A percentile compares a stretch with the other conserved stretches of the same genome.
Conservation (phyloP, 37 sponge, comb jelly and placozoan genomes). For the Beroe forskalii region DNA sequence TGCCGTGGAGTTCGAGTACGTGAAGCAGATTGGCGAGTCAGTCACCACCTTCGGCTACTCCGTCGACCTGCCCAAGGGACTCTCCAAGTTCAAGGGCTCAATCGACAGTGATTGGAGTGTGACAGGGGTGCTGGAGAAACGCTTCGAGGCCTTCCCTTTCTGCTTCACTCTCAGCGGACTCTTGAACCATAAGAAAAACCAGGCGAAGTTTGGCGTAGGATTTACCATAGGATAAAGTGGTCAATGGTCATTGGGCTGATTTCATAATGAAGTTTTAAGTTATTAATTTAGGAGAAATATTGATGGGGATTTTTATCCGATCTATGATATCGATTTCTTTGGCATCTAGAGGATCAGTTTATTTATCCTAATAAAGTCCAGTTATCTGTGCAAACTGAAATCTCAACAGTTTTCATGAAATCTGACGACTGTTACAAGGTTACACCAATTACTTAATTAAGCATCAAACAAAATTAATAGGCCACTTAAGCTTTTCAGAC, state of each 20-base stretch:
- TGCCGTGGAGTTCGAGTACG: conserved; percentile 63
- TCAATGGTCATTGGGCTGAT: not conserved
- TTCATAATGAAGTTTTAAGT: conserved; percentile 2
- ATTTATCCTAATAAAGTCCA: no score
- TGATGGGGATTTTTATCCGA: no score
- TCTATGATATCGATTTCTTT: no score
- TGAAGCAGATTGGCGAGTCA: conserved; percentile 49
- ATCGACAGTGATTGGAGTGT: conserved; percentile 81
- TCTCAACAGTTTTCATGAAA: no score
- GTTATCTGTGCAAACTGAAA: no score
- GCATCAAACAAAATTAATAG: no score
- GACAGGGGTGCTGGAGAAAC: conserved; percentile 78
- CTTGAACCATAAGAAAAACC: conserved; percentile 83
- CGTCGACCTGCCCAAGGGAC: conserved; percentile 72
- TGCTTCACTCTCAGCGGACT: conserved; percentile 75
- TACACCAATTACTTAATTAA: no score
- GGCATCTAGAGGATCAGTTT: no score
- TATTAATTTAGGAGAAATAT: not conserved
- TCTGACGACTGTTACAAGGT: no score
- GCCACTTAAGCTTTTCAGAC: no score
- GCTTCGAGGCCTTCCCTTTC: conserved; percentile 86
- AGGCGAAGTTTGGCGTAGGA: conserved; percentile 83
- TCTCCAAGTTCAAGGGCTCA: conserved; percentile 73
- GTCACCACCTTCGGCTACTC: conserved; percentile 74
- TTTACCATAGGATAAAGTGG: conserved; percentile 74